Percentiles rank a stretch among this genome's conserved stretches.
These are phyloP conservation scores for Umimayanthus chanpuru DNA, from an alignment of 92 coral and sea anemone species.

Conservation along the genomic window DNA sequence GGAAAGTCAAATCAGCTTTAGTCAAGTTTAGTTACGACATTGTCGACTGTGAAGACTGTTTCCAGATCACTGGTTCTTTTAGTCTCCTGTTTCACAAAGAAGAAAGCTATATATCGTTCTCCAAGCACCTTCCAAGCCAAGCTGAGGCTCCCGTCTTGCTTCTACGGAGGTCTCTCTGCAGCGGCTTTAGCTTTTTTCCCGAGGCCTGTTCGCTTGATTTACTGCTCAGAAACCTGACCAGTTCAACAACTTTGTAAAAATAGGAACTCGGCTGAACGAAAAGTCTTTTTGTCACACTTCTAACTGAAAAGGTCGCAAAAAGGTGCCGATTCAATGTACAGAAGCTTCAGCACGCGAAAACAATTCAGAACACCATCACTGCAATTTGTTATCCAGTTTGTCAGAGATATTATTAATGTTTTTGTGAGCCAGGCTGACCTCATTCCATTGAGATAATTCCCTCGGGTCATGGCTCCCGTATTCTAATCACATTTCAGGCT, in stretches of 20 bases:
- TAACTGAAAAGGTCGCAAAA: background rate
- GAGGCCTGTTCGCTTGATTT: constrained; percentile 1
- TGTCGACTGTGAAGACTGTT: background rate
- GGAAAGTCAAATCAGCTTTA: background rate
- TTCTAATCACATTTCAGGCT: constrained; percentile 5
- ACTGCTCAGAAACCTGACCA: background rate
- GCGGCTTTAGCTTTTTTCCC: background rate
- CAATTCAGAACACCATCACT: background rate
- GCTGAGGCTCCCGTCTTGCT: background rate
- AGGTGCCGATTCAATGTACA: background rate
- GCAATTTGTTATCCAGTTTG: constrained; percentile 12
- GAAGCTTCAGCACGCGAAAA: background rate
- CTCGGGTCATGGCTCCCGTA: constrained; percentile 21
- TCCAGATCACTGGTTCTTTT: background rate
- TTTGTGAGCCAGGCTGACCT: background rate
- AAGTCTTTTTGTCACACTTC: background rate
- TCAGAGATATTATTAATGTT: background rate
- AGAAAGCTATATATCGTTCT: background rate
- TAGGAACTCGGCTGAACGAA: background rate
- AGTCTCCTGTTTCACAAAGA: background rate
- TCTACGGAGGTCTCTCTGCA: background rate
- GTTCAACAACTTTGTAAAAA: background rate
- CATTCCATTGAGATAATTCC: background rate
- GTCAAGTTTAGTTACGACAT: too few relatives aligned
- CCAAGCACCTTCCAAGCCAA: background rate